Evolutionary conservation across 2,888 invertebrate genomes (phyloP).

Genomic region (Athripsodes cinereus): DNA sequence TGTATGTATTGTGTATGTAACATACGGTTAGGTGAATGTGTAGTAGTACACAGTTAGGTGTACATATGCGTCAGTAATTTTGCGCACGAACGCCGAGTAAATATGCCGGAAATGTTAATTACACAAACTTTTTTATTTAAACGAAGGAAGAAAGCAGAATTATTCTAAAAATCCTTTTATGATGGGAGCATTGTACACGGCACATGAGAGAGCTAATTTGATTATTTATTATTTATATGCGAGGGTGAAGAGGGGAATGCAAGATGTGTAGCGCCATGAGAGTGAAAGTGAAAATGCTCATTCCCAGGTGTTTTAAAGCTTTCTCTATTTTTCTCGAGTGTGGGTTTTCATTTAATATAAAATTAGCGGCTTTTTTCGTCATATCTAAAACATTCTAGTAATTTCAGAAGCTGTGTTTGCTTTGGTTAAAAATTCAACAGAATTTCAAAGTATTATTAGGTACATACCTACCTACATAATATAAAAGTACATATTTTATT

Average conservation of each 20-base stretch:
- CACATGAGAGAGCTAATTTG: conserved; percentile 6
- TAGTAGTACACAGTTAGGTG: too few species aligned
- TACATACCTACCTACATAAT: too few species aligned
- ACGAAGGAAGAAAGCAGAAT: conserved; percentile 1
- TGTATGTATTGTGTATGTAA: too few species aligned
- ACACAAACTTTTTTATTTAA: conserved; percentile 2
- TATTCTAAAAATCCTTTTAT: not conserved
- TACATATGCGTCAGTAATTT: not conserved
- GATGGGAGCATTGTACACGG: conserved; percentile 1
- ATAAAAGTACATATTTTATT: too few species aligned
- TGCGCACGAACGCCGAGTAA: not conserved
- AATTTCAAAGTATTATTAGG: too few species aligned
- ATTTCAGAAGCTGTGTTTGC: too few species aligned
- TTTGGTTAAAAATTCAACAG: too few species aligned
- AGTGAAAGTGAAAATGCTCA: not conserved
- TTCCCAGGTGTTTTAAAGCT: conserved; percentile 4
- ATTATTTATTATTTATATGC: conserved; percentile 9
- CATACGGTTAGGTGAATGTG: too few species aligned
- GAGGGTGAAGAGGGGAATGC: not conserved
- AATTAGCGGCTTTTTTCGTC: not conserved
- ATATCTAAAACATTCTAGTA: too few species aligned
- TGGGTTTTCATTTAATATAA: not conserved
- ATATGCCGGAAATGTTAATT: not conserved
- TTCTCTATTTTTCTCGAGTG: conserved; percentile 1
- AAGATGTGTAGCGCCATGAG: not conserved